Evolutionary conservation across 2,797 vertebrate species (phyloP).

Genomic region (Halcyon chelicuti): DNA sequence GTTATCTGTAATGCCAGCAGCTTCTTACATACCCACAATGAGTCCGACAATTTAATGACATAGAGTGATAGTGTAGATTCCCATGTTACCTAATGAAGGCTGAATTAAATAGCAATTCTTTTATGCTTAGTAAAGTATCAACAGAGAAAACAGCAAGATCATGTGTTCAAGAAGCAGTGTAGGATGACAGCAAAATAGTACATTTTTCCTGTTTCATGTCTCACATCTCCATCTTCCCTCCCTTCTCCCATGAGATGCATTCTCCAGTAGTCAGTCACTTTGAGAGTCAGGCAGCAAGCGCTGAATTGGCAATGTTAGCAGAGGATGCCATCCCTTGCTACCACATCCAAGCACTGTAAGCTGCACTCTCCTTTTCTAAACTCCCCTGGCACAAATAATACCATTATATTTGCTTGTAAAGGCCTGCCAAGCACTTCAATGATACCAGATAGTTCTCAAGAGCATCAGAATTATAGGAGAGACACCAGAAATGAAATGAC

Average conservation of each 20-base stretch:
- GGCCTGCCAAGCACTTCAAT: background rate
- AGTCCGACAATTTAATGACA: conserved; percentile 12
- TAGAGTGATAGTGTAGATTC: background rate
- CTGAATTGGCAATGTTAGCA: background rate
- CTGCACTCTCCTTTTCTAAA: background rate
- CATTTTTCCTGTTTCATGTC: background rate
- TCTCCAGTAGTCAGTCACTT: background rate
- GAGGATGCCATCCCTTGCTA: background rate
- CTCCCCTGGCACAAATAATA: background rate
- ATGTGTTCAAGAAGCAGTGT: background rate
- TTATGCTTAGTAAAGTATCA: background rate
- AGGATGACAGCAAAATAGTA: background rate
- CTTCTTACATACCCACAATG: background rate
- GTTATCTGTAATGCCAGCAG: conserved; percentile 11
- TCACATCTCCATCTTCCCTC: background rate
- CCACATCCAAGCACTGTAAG: background rate
- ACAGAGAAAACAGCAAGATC: background rate
- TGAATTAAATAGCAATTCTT: background rate
- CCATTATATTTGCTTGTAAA: background rate
- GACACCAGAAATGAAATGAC: background rate
- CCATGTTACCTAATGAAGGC: background rate
- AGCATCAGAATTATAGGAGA: background rate
- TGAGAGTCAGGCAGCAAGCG: background rate
- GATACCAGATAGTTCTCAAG: background rate
- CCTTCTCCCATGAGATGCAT: background rate